A percentile compares a stretch with the other conserved stretches of the same genome.
phyloP scores from a whole-genome alignment of 2,113 vertebrate species.

The Acrocephalus kingi region DNA sequence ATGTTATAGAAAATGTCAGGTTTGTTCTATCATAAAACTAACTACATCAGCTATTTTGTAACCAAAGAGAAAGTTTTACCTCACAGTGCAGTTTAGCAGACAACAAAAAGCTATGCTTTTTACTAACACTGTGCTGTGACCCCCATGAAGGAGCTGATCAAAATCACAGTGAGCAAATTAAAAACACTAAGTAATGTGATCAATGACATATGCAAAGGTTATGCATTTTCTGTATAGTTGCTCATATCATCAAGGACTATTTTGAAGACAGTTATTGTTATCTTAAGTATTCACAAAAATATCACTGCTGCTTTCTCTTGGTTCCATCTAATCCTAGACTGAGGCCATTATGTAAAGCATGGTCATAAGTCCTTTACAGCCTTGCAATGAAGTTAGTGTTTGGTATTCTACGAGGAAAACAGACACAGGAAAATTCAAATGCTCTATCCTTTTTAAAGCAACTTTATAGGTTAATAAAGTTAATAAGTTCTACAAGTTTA shows the following conservation, averaged over 20 bases:
- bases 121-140: background rate
- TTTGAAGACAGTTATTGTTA: background rate
- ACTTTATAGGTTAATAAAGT: background rate
- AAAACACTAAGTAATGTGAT: background rate
- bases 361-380: background rate
- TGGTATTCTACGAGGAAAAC: background rate
- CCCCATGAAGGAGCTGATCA: background rate
- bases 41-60: background rate
- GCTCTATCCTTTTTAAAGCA: background rate
- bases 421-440: background rate
- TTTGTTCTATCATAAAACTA: background rate
- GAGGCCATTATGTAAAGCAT: background rate
- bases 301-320: background rate
- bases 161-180: background rate
- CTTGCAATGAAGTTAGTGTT: background rate
- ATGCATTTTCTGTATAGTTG: background rate
- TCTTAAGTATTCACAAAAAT: background rate
- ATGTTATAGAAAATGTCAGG: background rate
- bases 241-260: background rate
- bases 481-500: background rate
- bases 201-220: background rate
- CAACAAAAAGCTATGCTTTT: background rate
- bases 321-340: background rate
- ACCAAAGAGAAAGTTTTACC: background rate
- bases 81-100: background rate